A percentile compares a stretch with the other conserved stretches of the same genome.
Evolutionary conservation across 2,113 vertebrate species (phyloP).

Genomic region (Strigops habroptila): DNA sequence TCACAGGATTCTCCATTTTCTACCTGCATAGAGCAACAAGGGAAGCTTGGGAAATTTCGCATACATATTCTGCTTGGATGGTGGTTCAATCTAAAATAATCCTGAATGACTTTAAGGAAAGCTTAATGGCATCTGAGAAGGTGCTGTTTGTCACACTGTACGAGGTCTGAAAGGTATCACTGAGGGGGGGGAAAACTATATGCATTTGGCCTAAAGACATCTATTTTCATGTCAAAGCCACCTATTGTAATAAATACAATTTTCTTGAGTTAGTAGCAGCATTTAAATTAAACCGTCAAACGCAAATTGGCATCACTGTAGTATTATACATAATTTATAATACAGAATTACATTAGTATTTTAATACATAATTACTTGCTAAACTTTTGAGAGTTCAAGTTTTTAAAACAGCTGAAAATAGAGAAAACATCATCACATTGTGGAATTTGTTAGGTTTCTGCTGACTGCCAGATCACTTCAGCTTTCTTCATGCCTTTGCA

Average conservation of each 20-base stretch:
- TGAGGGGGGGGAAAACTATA: background rate
- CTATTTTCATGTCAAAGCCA: background rate
- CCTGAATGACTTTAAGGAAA: background rate
- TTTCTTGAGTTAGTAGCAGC: background rate
- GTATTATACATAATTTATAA: background rate
- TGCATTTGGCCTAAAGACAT: background rate
- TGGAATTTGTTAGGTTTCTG: background rate
- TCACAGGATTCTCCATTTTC: background rate
- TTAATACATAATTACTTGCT: background rate
- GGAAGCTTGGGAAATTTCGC: background rate
- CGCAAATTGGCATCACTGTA: background rate
- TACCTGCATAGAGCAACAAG: background rate
- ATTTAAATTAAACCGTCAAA: background rate
- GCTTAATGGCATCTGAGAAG: background rate
- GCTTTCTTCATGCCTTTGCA: conserved; percentile 63
- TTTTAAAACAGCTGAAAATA: background rate
- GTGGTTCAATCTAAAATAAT: background rate
- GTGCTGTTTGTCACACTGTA: background rate
- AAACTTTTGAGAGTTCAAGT: background rate
- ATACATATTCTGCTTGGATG: background rate
- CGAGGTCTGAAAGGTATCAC: background rate
- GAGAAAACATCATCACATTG: background rate
- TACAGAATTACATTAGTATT: background rate
- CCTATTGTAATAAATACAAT: background rate
- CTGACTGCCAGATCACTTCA: conserved; percentile 45